Percentiles rank a stretch among this genome's conserved stretches.
Evolutionary conservation across 2,888 invertebrate genomes (phyloP).

Genomic region (Yponomeuta evonymella): DNA sequence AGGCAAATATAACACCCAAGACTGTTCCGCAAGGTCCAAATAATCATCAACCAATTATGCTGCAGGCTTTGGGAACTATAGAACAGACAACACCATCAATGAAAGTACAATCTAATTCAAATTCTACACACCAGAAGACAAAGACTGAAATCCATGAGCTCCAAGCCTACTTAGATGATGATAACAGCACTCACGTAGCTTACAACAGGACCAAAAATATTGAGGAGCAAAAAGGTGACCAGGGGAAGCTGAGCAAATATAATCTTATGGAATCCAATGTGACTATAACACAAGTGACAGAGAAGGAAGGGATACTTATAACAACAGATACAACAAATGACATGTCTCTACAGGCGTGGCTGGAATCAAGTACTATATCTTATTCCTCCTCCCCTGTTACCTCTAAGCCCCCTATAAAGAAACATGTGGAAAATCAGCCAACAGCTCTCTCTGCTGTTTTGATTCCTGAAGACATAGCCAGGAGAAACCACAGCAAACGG

Average conservation of each 20-base stretch:
- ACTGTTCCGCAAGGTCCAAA: conserved; percentile 29
- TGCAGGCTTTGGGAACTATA: background rate
- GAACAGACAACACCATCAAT: conserved; percentile 29
- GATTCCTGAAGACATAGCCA: conserved; percentile 64
- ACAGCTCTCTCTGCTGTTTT: conserved; percentile 79
- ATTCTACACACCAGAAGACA: conserved; percentile 54
- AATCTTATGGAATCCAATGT: conserved; percentile 66
- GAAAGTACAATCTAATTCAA: conserved; percentile 39
- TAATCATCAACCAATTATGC: conserved; percentile 1
- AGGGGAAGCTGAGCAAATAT: conserved; percentile 56
- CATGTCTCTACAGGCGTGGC: conserved; percentile 59
- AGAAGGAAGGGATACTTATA: conserved; percentile 60
- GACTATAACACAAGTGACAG: conserved; percentile 61
- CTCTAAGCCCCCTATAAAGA: conserved; percentile 47
- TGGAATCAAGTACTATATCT: conserved; percentile 54
- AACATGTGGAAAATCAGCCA: conserved; percentile 51
- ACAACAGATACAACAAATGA: conserved; percentile 67
- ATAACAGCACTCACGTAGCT: conserved; percentile 59
- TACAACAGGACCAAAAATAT: conserved; percentile 66
- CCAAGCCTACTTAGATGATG: conserved; percentile 56
- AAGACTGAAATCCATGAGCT: conserved; percentile 67
- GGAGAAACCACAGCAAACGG: conserved; percentile 48
- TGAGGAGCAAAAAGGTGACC: conserved; percentile 58
- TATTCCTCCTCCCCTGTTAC: conserved; percentile 39
- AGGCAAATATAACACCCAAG: background rate